Evolutionary conservation across 2,113 vertebrate species (phyloP).

Genomic region (Caranx melampygus): DNA sequence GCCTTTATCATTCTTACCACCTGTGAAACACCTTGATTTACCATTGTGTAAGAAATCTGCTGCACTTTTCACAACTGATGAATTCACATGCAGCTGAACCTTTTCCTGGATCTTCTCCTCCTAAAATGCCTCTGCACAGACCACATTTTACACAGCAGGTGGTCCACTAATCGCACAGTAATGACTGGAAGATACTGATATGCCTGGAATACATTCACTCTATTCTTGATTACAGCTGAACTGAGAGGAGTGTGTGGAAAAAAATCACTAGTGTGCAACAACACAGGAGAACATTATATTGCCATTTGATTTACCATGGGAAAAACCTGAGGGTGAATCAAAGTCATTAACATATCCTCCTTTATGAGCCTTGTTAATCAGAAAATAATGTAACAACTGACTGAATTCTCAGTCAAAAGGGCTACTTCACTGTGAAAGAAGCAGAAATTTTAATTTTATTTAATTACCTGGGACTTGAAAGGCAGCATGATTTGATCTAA

Average conservation of each 20-base stretch:
- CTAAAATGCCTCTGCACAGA: background rate
- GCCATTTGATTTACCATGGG: background rate
- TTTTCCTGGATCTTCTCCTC: slow-evolving; percentile 1
- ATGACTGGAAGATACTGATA: background rate
- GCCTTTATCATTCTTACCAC: background rate
- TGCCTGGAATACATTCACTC: background rate
- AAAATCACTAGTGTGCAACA: background rate
- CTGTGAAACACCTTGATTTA: background rate
- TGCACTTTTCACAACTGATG: background rate
- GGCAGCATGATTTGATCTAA: background rate
- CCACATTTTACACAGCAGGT: background rate
- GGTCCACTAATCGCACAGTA: background rate
- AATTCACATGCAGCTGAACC: background rate
- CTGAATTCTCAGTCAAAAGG: no score
- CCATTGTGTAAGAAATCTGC: no score
- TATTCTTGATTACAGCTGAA: background rate
- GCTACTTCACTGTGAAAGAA: background rate
- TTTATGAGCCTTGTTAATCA: background rate
- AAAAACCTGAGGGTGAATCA: background rate
- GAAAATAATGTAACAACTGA: background rate
- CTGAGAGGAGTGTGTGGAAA: background rate
- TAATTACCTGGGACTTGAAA: background rate
- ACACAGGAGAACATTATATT: background rate
- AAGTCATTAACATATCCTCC: background rate
- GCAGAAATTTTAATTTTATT: background rate